Conservation (phyloP, 2,113 vertebrate genomes). For the cattle (Bos taurus) region ARS-UCD2.0 NC_037337.1:12993501-12994000, state of each 20-base stretch:
- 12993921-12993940: neutral
- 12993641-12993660: rapidly evolving
- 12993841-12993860: neutral
- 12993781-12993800: neutral
- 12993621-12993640: neutral
- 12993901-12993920: neutral
- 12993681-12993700: neutral
- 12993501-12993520: neutral
- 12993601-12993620: neutral
- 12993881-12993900: neutral
- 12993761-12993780: neutral
- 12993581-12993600: rapidly evolving
- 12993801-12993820: neutral
- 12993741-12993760: neutral
- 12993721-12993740: neutral
- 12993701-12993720: neutral
- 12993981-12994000: neutral
- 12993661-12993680: neutral
- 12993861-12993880: neutral
- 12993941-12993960: neutral
- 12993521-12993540: too few species aligned
- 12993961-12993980: neutral
- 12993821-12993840: neutral
- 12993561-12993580: neutral
- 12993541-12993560: neutral